Evolutionary conservation across 2,888 invertebrate species (phyloP), one percentile per base, ranked within the genome.

Genomic region (Neria commutata): DNA sequence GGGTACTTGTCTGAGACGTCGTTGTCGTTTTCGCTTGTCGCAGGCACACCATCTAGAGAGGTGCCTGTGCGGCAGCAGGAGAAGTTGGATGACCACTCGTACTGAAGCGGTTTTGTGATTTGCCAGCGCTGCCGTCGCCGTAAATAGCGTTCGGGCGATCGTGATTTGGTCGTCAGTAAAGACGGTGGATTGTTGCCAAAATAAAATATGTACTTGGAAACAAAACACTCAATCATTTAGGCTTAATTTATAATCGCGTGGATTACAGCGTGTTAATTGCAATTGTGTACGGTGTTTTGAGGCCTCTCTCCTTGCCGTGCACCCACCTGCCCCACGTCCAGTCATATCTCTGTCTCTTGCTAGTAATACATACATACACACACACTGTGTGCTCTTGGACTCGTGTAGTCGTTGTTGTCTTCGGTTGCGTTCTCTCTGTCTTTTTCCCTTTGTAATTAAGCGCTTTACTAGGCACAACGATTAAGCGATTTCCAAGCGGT

Each of bases 241-340:
- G 64, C 69, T 69, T 69, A 70, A 70, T 68, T 69, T 69, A 68
- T 69, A 68, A 67, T 67, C 69, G 64, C 65, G 60, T 60, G 67
- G 68, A 70, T 70, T 70, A 70, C 68, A 65, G 68, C n/a, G n/a
- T 67, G 68, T 68, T 69, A 69, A 69, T 70, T 69, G 67, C 65
- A 69, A 69, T 70, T 69, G 67, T 64, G 56, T 62, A 61, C 23
- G 34, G 46, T 42, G 49, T 33, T 51, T 33, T 59, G 53, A 50
- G 46, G 48, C 47, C 33, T 54, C 34, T 56, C 49, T 52, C 56
- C 25, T 48, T 8, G 5, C 21, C 21, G 21, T n/a, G 11, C 52
- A 40, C n/a, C 6, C 25, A 10, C 46, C 8, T n/a, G 19, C 46
- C 21, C n/a, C 17, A 42, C 21, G 6, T 42, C 21, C 19, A 5